Evolutionary conservation across 2,888 invertebrate genomes (phyloP).

Genomic region (Polyploca ridens): DNA sequence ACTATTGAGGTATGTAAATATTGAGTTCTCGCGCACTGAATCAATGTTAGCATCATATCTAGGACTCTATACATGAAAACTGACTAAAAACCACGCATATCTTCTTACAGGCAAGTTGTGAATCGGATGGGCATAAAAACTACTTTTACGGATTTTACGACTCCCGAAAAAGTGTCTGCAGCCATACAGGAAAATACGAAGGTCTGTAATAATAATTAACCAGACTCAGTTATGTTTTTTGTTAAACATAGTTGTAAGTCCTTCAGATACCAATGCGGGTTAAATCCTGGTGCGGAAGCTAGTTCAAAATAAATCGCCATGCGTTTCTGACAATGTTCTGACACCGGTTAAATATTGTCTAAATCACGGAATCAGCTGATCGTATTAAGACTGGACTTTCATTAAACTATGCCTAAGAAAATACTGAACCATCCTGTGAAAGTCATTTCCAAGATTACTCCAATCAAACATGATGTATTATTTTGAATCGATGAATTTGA

Average conservation of each 20-base stretch:
- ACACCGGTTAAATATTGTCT: too few relatives aligned
- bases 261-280: too few relatives aligned
- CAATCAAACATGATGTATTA: too few relatives aligned
- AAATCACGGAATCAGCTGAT: too few relatives aligned
- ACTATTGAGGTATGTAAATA: slow-evolving; percentile 74
- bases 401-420: too few relatives aligned
- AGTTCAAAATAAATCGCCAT: too few relatives aligned
- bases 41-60: neutral
- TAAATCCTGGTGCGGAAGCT: too few relatives aligned
- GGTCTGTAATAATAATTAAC: slow-evolving; percentile 73
- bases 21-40: neutral
- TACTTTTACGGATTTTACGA: slow-evolving; percentile 91
- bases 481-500: too few relatives aligned
- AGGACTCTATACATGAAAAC: neutral
- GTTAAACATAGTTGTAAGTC: neutral
- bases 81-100: slow-evolving; percentile 34
- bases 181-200: slow-evolving; percentile 93
- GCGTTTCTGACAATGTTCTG: too few relatives aligned
- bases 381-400: too few relatives aligned
- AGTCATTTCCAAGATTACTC: too few relatives aligned
- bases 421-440: too few relatives aligned
- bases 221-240: slow-evolving; percentile 3
- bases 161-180: slow-evolving; percentile 86
- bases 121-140: slow-evolving; percentile 89
- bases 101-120: slow-evolving; percentile 82